These are phyloP conservation scores for Hypomecis punctinalis DNA, from an alignment of 2,888 invertebrate genomes.

Conservation along the genomic window DNA sequence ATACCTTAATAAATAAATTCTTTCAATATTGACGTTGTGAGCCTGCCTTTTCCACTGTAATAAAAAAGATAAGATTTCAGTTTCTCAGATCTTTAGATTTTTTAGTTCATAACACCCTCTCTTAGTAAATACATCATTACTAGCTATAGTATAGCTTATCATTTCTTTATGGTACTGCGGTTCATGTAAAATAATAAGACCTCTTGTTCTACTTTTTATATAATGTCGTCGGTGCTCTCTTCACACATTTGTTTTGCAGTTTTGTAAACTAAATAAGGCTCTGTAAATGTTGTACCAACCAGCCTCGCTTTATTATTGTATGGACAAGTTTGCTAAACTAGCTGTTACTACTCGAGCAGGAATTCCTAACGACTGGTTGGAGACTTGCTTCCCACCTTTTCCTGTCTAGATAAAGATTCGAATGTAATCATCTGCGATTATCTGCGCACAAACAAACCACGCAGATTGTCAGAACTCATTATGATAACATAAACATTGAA, in stretches of 20 bases:
- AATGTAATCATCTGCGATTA: constrained; percentile 23
- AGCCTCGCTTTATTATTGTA: constrained; percentile 18
- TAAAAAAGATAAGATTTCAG: too few species aligned
- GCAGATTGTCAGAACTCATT: constrained; percentile 13
- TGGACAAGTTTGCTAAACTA: constrained; percentile 25
- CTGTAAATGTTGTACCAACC: constrained; percentile 15
- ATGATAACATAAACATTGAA: constrained; percentile 1
- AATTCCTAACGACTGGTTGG: constrained; percentile 47
- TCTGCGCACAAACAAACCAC: constrained; percentile 5
- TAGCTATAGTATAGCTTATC: too few species aligned
- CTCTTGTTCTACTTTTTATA: too few species aligned
- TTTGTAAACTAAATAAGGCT: not conserved
- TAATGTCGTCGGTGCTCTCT: not conserved
- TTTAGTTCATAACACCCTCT: too few species aligned
- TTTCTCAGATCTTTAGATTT: too few species aligned
- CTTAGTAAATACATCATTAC: too few species aligned
- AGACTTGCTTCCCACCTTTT: constrained; percentile 54
- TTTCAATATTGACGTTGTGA: too few species aligned
- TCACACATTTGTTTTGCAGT: not conserved
- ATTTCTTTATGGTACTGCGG: too few species aligned
- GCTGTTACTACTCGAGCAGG: constrained; percentile 35
- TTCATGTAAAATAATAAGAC: too few species aligned
- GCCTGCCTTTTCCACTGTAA: too few species aligned
- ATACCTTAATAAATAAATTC: too few species aligned
- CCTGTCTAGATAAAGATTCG: constrained; percentile 54